Evolutionary conservation across 2,888 invertebrate genomes (phyloP), one percentile per base, ranked within the genome.

Genomic region (Nemoura dubitans): DNA sequence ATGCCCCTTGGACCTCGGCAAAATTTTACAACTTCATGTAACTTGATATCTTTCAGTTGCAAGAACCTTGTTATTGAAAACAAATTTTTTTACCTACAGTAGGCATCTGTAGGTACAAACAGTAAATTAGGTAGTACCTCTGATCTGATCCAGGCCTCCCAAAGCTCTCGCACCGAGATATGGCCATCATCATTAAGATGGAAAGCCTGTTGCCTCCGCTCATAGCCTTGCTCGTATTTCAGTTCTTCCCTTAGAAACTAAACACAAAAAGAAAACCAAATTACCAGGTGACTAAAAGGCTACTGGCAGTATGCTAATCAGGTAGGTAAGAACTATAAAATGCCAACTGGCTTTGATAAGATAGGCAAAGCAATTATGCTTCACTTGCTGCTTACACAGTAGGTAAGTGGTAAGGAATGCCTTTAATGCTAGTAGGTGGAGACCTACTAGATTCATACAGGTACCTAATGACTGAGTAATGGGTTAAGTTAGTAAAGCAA

Each of bases 181-280:
- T 98, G 98, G 95, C 97, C 98, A 91, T 99, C 99, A 92, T 99
- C 98, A 91, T 98, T 97, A 90, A 96, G 96, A 92, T 99, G 99
- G 92, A 99, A 99, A 78, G 96, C 97, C 88, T 96, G 95, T 91
- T 99, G 98, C 86, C 98, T 93, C 90, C 96, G 96, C 91, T 98
- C 98, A 89, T 97, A 96, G 0, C 98, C 97, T 89, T 98, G 97
- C 92, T 98, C 97, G 91, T 98, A 98, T 92, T 99, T 97, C 89
- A 99, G 93, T 93, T 99, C 99, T 91, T 98, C 98, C 88, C 98
- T 95, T 89, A 98, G 93, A 92, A 98, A 99, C 98, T 98, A 93
- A 85, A 93, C 92, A 88, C 87, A 89, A 14, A 21, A 59, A 59
- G 10, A 59, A 59, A 21, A 59, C 59, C 59, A 16, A 59, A 59